Percentiles rank a stretch among this genome's conserved stretches.
Evolutionary conservation across 2,797 vertebrate species (phyloP).

Genomic region (Pachyuromys duprasi): DNA sequence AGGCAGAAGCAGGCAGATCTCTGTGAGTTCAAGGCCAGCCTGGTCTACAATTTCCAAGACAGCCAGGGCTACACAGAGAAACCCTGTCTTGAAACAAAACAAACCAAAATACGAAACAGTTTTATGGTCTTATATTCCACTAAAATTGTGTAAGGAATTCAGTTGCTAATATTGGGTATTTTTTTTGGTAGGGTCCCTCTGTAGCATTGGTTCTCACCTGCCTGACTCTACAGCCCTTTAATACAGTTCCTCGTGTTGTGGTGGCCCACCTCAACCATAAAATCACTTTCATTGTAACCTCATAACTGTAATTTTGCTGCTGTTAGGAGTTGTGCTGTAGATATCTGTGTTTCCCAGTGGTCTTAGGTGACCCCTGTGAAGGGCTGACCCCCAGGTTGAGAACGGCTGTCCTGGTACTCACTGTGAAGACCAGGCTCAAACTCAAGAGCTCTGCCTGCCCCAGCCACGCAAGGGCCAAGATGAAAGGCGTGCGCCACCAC

Average conservation of each 20-base stretch:
- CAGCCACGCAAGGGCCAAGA: neutral
- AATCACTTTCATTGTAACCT: neutral
- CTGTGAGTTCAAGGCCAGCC: neutral
- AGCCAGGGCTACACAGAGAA: neutral
- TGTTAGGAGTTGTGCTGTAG: neutral
- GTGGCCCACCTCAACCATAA: neutral
- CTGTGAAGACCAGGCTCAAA: neutral
- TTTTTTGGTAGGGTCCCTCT: neutral
- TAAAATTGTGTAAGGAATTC: neutral
- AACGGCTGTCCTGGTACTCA: neutral
- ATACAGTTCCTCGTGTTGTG: neutral
- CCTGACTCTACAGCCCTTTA: neutral
- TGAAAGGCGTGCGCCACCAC: neutral
- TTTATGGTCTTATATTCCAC: neutral
- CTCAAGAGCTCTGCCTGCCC: neutral
- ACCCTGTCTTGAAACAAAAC: neutral
- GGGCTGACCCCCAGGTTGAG: neutral
- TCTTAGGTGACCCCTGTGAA: neutral
- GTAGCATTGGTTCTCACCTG: neutral
- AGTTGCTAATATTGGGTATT: neutral
- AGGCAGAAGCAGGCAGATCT: neutral
- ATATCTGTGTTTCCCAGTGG: neutral
- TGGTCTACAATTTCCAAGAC: neutral
- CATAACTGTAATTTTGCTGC: neutral
- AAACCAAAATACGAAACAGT: neutral